phyloP scores from a whole-genome alignment of 2,888 invertebrate species.

The Strigamia transsilvanica region DNA sequence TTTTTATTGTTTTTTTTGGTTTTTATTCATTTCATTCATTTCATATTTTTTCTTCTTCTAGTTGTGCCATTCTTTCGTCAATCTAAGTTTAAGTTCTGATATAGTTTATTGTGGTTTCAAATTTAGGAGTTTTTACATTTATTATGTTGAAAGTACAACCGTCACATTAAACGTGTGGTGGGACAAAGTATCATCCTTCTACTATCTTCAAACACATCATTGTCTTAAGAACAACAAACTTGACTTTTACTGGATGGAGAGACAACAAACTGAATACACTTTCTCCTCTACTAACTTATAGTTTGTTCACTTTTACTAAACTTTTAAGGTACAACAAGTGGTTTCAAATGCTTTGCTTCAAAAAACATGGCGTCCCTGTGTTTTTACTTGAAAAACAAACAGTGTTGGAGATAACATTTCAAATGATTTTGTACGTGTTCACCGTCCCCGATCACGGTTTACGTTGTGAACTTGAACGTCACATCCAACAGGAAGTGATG shows the following conservation, averaged over 20 bases:
- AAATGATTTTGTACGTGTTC: slow-evolving; percentile 44
- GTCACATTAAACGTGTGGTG: slow-evolving; percentile 15
- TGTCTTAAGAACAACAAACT: slow-evolving; percentile 37
- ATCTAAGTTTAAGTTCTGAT: neutral
- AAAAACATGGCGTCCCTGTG: slow-evolving; percentile 47
- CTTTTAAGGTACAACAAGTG: slow-evolving; percentile 12
- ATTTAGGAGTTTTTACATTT: neutral
- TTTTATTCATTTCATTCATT: neutral
- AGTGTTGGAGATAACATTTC: neutral
- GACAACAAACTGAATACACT: slow-evolving; percentile 19
- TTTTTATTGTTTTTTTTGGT: neutral
- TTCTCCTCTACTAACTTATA: slow-evolving; percentile 43
- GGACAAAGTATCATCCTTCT: slow-evolving; percentile 37
- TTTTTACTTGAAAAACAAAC: slow-evolving; percentile 35
- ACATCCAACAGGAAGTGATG: slow-evolving; percentile 45
- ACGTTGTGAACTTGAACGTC: slow-evolving; percentile 41
- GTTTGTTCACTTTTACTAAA: slow-evolving; percentile 47
- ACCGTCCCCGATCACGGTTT: slow-evolving; percentile 43
- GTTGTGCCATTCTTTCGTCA: neutral
- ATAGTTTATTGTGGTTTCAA: neutral
- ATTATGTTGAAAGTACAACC: neutral
- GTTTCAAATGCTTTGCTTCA: slow-evolving; percentile 39
- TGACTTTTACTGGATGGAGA: slow-evolving; percentile 42
- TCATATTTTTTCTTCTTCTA: neutral
- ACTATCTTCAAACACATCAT: slow-evolving; percentile 45